Percentiles rank a stretch among this genome's conserved stretches.
These are phyloP conservation scores for Stratiolaelaps scimitus DNA, from an alignment of 1,140 invertebrate genomes.

Conservation along the genomic window DNA sequence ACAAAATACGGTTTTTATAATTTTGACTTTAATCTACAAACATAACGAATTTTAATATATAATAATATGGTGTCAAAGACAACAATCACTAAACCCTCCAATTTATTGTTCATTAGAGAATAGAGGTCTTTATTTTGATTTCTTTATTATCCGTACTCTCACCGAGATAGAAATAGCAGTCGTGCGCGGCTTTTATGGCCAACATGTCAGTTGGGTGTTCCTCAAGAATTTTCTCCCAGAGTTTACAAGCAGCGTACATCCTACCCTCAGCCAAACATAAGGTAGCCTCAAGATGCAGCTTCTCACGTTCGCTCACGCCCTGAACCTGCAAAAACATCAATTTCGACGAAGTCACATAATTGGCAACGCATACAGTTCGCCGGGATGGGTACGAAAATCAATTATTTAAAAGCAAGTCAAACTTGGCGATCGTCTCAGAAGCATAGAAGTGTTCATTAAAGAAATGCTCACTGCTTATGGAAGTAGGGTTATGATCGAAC, in stretches of 20 bases:
- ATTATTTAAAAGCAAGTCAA: neutral
- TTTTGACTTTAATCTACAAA: too few relatives aligned
- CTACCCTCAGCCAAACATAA: conserved; percentile 30
- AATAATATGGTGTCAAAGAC: too few relatives aligned
- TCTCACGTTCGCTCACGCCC: conserved; percentile 42
- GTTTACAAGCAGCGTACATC: conserved; percentile 39
- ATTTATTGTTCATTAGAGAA: too few relatives aligned
- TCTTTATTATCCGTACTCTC: too few relatives aligned
- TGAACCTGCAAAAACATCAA: too few relatives aligned
- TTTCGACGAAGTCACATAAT: too few relatives aligned
- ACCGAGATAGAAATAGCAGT: conserved; percentile 49
- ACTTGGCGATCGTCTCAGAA: too few relatives aligned
- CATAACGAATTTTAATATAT: too few relatives aligned
- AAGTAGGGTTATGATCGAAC: neutral
- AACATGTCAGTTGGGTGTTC: conserved; percentile 46
- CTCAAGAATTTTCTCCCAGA: conserved; percentile 47
- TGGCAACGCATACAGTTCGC: conserved; percentile 39
- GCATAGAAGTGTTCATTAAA: too few relatives aligned
- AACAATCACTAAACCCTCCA: too few relatives aligned
- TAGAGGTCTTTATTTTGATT: too few relatives aligned
- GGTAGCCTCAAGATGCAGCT: conserved; percentile 38
- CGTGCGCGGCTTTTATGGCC: conserved; percentile 48
- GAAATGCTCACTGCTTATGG: neutral
- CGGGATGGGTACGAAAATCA: conserved; percentile 41
- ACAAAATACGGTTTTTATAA: too few relatives aligned